Evolutionary conservation across 2,113 vertebrate species (phyloP), one percentile per base, ranked within the genome.

Genomic region (Apodemus speciosus): DNA sequence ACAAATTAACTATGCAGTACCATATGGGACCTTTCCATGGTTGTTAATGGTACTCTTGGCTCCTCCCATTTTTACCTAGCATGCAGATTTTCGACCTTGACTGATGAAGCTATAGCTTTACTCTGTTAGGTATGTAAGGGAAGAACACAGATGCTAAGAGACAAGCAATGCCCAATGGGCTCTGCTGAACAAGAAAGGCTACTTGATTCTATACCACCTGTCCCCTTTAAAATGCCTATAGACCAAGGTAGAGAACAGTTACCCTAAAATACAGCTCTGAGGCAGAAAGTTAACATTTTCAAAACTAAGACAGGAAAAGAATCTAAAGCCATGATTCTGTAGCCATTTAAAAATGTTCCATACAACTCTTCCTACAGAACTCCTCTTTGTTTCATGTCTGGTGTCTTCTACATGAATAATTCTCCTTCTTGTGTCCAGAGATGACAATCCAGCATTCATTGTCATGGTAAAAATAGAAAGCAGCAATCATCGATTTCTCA

Each of bases 401-500:
- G 92, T 92, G 88, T 94, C 71, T 96, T 93, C 80, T 95, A 76
- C 89, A 88, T 94, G 94, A 96, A 96, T 96, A 96, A 96, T 87
- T 94, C 87, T 20, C 69, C 93, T 94, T 97, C 85, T 96, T 95
- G 85, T 96, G 79, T 92, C 94, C 71, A 68, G 80, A 96, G 76
- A 76, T 60, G 88, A 95, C 89, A 97, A 96, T 89, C 76, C 71
- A 90, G 85, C 89, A 95, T 97, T 97, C 95, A 94, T 83, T 95
- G 94, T 97, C 87, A 90, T 95, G 94, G 95, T 89, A 85, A 94
- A 94, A 97, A 95, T 96, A 95, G 93, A 97, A 97, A 94, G 90
- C 0, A 76, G 89, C 81, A 91, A 62, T 49, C 85, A 91, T 90
- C 86, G 85, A 95, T 94, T 96, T 94, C 92, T 94, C 58, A 95